These are phyloP conservation scores for Eudemis profundana DNA, from an alignment of 2,888 invertebrate species.

Conservation along the genomic window DNA sequence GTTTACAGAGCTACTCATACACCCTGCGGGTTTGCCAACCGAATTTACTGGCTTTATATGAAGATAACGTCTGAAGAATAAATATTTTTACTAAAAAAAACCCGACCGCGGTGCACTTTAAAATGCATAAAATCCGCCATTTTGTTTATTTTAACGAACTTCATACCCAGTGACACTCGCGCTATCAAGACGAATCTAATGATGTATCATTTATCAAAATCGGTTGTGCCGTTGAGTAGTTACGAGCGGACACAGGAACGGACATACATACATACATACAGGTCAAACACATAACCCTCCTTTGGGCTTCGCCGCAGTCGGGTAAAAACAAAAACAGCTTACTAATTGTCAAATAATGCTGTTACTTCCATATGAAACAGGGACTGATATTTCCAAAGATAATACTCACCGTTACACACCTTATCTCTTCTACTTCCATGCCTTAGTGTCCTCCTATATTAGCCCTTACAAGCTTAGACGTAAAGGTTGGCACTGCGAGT, in stretches of 20 bases:
- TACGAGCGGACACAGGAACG: too few relatives aligned
- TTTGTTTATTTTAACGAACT: too few relatives aligned
- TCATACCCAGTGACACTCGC: too few relatives aligned
- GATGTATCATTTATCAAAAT: too few relatives aligned
- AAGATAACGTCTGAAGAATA: background rate
- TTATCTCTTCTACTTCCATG: background rate
- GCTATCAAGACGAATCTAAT: too few relatives aligned
- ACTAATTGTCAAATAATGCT: background rate
- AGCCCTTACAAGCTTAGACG: background rate
- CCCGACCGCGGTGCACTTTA: too few relatives aligned
- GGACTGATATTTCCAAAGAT: slow-evolving; percentile 17
- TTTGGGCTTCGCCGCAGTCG: too few relatives aligned
- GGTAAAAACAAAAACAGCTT: background rate
- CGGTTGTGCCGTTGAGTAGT: too few relatives aligned
- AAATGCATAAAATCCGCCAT: too few relatives aligned
- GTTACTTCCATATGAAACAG: slow-evolving; percentile 17
- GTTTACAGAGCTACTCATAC: slow-evolving; percentile 7
- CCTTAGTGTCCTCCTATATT: background rate
- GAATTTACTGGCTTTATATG: background rate
- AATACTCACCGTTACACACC: background rate
- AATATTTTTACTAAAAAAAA: too few relatives aligned
- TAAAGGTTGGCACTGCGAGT: background rate
- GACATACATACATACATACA: too few relatives aligned
- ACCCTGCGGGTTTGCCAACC: background rate
- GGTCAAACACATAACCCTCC: background rate